A percentile compares a stretch with the other conserved stretches of the same genome.
phyloP scores from a whole-genome alignment of 2,113 vertebrate species.

The Andinoacara biseriatus region DNA sequence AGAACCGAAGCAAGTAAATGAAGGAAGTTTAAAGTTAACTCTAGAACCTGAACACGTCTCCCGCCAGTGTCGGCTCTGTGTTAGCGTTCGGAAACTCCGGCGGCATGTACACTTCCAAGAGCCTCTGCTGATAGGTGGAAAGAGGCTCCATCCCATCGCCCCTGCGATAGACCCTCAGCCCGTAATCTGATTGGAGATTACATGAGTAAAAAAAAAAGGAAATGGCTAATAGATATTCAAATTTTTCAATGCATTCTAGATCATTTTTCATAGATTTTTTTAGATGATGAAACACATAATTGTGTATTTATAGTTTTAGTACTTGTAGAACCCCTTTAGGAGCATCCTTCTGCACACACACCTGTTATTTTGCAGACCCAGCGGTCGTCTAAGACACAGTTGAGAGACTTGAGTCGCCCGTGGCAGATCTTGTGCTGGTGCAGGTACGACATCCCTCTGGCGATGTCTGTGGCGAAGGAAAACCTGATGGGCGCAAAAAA shows the following conservation, averaged over 20 bases:
- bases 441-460: conserved; percentile 86
- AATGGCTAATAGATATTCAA: background rate
- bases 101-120: conserved; percentile 79
- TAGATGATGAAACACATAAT: background rate
- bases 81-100: conserved; percentile 79
- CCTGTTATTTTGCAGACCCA: conserved; percentile 91
- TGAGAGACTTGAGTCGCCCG: conserved; percentile 82
- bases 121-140: conserved; percentile 75
- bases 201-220: background rate
- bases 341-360: background rate
- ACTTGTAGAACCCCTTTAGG: background rate
- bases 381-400: conserved; percentile 86
- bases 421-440: conserved; percentile 85
- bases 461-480: conserved; percentile 87
- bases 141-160: conserved; percentile 73
- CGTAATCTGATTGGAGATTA: conserved; percentile 78
- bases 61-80: conserved; percentile 76
- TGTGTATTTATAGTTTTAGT: background rate
- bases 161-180: conserved; percentile 81
- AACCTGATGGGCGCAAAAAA: conserved; percentile 74
- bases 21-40: background rate
- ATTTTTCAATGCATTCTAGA: background rate
- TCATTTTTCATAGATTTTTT: background rate
- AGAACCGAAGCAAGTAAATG: background rate
- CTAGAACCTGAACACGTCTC: conserved; percentile 82